Evolutionary conservation across 1,140 invertebrate species (phyloP).

Genomic region (Aphelenchoides avenae): DNA sequence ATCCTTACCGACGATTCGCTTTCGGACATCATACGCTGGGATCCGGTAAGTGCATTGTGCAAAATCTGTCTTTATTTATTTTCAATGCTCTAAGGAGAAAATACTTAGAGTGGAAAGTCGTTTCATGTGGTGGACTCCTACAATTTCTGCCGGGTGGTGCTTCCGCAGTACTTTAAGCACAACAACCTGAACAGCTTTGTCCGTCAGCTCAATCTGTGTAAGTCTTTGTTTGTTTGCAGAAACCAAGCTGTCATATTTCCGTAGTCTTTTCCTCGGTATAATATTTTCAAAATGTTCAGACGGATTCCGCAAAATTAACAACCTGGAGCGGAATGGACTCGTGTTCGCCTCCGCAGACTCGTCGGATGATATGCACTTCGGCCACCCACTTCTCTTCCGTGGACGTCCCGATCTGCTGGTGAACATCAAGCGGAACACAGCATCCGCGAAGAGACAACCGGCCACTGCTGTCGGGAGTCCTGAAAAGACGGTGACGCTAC

Average conservation of each 20-base stretch:
- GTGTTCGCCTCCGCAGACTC: neutral
- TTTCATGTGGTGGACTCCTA: slow-evolving; percentile 7
- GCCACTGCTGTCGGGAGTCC: too few species aligned
- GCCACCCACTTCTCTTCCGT: slow-evolving; percentile 4
- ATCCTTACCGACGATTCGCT: too few species aligned
- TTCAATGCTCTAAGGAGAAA: too few species aligned
- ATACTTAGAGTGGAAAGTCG: too few species aligned
- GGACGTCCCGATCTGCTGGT: slow-evolving; percentile 4
- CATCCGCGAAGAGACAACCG: slow-evolving; percentile 2
- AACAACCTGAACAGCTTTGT: slow-evolving; percentile 17
- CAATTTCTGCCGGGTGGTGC: neutral
- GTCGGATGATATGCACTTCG: slow-evolving; percentile 6
- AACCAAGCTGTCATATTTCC: too few species aligned
- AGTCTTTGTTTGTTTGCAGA: too few species aligned
- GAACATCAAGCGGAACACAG: slow-evolving; percentile 9
- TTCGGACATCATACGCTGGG: too few species aligned
- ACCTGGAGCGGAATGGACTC: neutral
- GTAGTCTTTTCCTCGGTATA: neutral
- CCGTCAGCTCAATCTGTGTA: slow-evolving; percentile 17
- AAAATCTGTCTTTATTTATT: too few species aligned
- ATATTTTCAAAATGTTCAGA: neutral
- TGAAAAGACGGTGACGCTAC: slow-evolving; percentile 5
- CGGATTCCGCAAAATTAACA: slow-evolving; percentile 9
- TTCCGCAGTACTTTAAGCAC: slow-evolving; percentile 17
- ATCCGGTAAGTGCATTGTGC: too few species aligned